These are phyloP conservation scores for Rhinopomastus cyanomelas DNA, from an alignment of 2,113 vertebrate species.

Conservation along the genomic window DNA sequence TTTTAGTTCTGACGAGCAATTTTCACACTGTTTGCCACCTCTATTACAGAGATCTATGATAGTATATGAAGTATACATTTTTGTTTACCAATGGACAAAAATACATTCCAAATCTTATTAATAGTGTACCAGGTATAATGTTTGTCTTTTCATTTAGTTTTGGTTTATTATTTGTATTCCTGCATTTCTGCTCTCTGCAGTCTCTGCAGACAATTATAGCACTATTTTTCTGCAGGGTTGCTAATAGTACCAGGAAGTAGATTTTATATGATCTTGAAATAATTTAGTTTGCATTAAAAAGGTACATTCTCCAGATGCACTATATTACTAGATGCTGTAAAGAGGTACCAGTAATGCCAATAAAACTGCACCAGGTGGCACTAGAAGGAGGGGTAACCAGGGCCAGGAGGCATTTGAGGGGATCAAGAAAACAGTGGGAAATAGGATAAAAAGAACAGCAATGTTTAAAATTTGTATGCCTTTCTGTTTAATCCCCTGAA, in stretches of 20 bases:
- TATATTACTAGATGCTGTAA: neutral
- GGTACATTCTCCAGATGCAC: neutral
- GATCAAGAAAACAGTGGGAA: neutral
- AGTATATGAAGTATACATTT: neutral
- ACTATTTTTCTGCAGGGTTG: neutral
- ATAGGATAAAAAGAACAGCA: neutral
- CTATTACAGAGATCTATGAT: neutral
- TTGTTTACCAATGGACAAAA: neutral
- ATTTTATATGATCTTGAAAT: neutral
- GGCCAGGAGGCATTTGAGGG: neutral
- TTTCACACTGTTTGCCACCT: neutral
- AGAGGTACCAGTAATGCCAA: neutral
- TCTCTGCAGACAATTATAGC: neutral
- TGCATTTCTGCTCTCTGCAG: conserved; percentile 11
- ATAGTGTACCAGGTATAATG: fast-evolving
- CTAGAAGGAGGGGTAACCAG: conserved; percentile 1
- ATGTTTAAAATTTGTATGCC: fast-evolving
- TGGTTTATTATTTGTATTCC: neutral
- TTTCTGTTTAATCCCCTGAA: neutral
- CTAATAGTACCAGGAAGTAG: neutral
- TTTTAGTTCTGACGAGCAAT: neutral
- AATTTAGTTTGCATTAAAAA: neutral
- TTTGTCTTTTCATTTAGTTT: neutral
- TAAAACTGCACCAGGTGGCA: conserved; percentile 12
- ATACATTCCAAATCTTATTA: neutral